phyloP scores from a whole-genome alignment of 2,797 vertebrate genomes.

The Urocyon cinereoargenteus region DNA sequence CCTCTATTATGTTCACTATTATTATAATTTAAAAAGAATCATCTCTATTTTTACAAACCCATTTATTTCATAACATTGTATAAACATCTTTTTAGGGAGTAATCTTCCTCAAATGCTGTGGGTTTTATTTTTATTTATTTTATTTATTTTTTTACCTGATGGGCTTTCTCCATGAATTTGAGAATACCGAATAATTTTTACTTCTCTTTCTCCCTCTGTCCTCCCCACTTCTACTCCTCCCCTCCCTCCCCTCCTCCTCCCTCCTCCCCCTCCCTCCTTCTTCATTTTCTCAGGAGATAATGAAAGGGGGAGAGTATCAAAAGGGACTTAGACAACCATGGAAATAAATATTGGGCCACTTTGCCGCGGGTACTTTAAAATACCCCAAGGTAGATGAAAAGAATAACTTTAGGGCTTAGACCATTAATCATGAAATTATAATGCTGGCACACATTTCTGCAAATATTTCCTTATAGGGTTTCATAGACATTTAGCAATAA shows the following conservation, averaged over 20 bases:
- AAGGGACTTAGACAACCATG: not conserved
- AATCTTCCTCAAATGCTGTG: constrained; percentile 66
- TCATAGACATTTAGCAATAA: constrained; percentile 60
- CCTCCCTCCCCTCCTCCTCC: not conserved
- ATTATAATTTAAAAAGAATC: constrained; percentile 54
- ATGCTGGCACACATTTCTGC: constrained; percentile 10
- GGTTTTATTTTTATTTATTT: no score
- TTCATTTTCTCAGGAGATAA: not conserved
- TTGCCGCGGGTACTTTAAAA: constrained; percentile 20
- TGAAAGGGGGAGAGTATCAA: not conserved
- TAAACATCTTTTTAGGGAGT: constrained; percentile 59
- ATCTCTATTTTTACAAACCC: constrained; percentile 54
- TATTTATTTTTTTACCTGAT: constrained; percentile 48
- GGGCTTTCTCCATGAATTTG: not conserved
- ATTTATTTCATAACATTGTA: constrained; percentile 51
- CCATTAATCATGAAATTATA: constrained; percentile 63
- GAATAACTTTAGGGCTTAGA: not conserved
- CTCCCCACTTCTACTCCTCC: not conserved
- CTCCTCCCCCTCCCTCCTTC: not conserved
- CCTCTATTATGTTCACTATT: constrained; percentile 66
- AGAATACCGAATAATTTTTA: constrained; percentile 8
- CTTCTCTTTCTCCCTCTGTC: not conserved
- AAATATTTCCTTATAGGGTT: constrained; percentile 65
- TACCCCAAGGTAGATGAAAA: not conserved
- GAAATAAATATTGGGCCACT: constrained; percentile 24